Evolutionary conservation across 2,797 vertebrate genomes (phyloP), one percentile per base, ranked within the genome.

Genomic region (Pangasius larnaudii): DNA sequence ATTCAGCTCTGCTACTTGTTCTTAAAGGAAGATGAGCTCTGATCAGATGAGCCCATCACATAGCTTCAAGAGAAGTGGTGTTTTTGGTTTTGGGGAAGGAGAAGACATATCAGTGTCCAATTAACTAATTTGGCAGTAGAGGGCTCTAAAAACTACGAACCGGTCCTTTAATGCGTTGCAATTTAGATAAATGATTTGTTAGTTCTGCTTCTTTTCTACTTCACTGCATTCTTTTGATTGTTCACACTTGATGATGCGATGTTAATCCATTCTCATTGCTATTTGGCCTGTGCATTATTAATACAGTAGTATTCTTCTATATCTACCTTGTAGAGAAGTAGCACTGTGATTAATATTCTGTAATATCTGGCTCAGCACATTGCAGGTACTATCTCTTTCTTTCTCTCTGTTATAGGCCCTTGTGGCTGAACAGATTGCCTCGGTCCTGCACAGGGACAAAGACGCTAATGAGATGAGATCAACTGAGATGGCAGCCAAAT

Each of bases 381-480:
- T 79, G 75, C 67, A 61, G 11, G 39, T 33, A 49, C 3, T 19
- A 14, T 39, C 84, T 67, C 65, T 78, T 77, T 89, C 65, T 87
- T 27, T 67, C 65, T 85, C 74, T 75, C 59, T 74, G 83, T 27
- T 86, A 51, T 49, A 86, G 85, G 51, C 87, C 74, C 71, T 80
- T 53, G 81, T 72, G 81, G 72, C 71, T 78, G 87, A 87, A 77
- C 80, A 83, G 85, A 88, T 88, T 86, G 67, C 84, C 53, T 80
- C n/a, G n/a, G 80, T 61, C 51, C 27, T 14, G 84, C 49, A 83
- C 85, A 79, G 85, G 49, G 53, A 88, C 74, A 87, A 89, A 87
- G 82, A 91, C 87, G 42, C 87, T 90, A 90, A 91, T 91, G 81
- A 91, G 85, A 91, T 77, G 86, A 87, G 89, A 91, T 91, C 87